phyloP scores from a whole-genome alignment of 2,113 vertebrate genomes.

The Orientallactaga bullata region DNA sequence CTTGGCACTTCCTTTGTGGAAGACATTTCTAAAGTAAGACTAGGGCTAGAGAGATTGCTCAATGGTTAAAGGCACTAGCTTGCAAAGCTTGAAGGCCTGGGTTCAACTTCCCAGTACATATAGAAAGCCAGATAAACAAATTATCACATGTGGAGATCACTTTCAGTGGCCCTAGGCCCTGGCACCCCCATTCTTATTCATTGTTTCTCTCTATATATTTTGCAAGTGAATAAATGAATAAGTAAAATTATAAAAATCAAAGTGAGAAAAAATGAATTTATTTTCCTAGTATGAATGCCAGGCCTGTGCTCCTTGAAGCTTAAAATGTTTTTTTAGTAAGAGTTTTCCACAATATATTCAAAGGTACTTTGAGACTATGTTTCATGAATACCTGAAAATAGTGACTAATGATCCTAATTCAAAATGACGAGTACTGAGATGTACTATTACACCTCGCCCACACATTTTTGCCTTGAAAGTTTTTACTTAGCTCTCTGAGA shows the following conservation, averaged over 20 bases:
- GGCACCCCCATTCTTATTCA: no score
- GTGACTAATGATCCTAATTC: conserved; percentile 52
- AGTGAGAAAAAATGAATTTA: background rate
- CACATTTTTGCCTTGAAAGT: conserved; percentile 27
- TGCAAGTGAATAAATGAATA: background rate
- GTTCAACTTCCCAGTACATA: no score
- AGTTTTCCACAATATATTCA: conserved; percentile 29
- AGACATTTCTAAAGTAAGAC: conserved; percentile 23
- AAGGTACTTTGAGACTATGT: conserved; percentile 6
- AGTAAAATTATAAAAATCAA: background rate
- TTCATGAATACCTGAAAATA: conserved; percentile 52
- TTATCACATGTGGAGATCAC: no score
- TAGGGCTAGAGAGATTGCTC: no score
- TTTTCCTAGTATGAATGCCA: background rate
- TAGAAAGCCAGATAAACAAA: no score
- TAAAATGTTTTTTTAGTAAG: conserved; percentile 38
- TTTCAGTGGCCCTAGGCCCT: no score
- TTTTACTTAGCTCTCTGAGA: conserved; percentile 50
- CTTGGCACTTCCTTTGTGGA: background rate
- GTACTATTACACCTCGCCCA: conserved; percentile 24
- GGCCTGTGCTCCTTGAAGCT: background rate
- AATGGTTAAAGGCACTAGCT: no score
- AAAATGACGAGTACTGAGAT: background rate
- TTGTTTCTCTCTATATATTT: no score
- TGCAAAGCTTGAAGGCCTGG: no score